Base-by-base conservation (phyloP, 2,797 vertebrate genomes). In the Prunella strophiata region DNA sequence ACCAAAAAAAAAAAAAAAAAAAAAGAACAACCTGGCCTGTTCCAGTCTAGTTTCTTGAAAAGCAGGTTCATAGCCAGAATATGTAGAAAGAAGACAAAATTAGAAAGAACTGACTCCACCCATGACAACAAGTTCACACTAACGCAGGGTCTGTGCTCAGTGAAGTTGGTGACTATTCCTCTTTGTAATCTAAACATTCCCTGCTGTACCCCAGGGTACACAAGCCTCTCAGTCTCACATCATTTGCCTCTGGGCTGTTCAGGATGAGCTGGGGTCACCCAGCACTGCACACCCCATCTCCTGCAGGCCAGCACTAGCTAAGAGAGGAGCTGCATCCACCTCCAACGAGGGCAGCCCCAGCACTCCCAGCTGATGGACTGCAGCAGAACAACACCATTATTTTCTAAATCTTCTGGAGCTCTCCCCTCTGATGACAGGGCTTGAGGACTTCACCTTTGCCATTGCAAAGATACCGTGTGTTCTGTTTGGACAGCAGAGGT, bases 401-500 rank as follows among this genome's bases (percentile, higher is more conserved):
- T 76, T 61, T 67, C 74, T 54, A 62, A 71, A 57, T 51, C 63
- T 58, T 83, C 70, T 70, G 14, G 21, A 91, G 70, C 62, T 73
- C 63, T 26, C 42, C 42, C 52, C 43, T 76, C 51, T 21, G 27
- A 22, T 73, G 86, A 89, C 88, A 88, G 40, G 51, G 61, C 25
- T 61, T 40, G 63, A 93, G 84, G 78, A 82, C 45, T 77, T 95
- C 94, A 78, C 89, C 89, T 58, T 62, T 81, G 76, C 70, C 76
- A 63, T 61, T 94, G 91, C 79, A 94, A 89, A 93, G 93, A 91
- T 29, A 68, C 73, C 6, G 1, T 78, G 80, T 43, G 78, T 66
- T 89, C 73, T 89, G 71, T 81, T 80, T 88, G 91, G 94, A 86
- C 87, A 97, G 94, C 89, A 83, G 47, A 43, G 82, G 66, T 94